Evolutionary conservation across 2,113 vertebrate species (phyloP).

Genomic region (Peromyscus californicus): DNA sequence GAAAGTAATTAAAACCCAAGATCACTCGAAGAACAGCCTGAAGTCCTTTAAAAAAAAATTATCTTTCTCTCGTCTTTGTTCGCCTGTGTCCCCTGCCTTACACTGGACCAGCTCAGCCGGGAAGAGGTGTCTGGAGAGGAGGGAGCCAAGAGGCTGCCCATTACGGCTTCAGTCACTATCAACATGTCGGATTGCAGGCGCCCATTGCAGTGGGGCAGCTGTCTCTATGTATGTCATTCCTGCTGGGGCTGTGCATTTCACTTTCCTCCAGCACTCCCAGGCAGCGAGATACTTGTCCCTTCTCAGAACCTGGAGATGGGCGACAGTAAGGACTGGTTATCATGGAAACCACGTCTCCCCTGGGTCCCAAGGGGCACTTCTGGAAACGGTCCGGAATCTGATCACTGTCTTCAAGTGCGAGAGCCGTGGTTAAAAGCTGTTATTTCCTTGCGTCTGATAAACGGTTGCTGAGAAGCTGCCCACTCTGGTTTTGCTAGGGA

Average conservation of each 20-base stretch:
- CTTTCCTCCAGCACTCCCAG: constrained; percentile 3
- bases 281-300: constrained; percentile 35
- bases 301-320: not conserved
- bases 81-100: rapidly evolving
- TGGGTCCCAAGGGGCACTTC: constrained; percentile 81
- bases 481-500: constrained; percentile 50
- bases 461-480: constrained; percentile 77
- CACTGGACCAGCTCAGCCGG: not conserved
- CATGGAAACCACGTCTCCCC: constrained; percentile 81
- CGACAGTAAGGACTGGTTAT: constrained; percentile 63
- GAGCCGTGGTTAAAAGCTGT: constrained; percentile 83
- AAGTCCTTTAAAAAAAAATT: not conserved
- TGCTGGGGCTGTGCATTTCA: not conserved
- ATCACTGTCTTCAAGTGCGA: constrained; percentile 86
- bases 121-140: not conserved
- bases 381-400: constrained; percentile 83
- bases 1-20: constrained; percentile 59
- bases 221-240: not conserved
- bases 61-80: not conserved
- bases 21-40: not conserved
- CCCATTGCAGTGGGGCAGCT: not conserved
- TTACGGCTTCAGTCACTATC: rapidly evolving
- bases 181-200: not conserved
- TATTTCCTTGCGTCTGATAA: constrained; percentile 85
- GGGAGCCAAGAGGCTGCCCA: rapidly evolving